Base-by-base conservation (phyloP, 92 coral and sea anemone species). In the Diadumene lineata region DNA sequence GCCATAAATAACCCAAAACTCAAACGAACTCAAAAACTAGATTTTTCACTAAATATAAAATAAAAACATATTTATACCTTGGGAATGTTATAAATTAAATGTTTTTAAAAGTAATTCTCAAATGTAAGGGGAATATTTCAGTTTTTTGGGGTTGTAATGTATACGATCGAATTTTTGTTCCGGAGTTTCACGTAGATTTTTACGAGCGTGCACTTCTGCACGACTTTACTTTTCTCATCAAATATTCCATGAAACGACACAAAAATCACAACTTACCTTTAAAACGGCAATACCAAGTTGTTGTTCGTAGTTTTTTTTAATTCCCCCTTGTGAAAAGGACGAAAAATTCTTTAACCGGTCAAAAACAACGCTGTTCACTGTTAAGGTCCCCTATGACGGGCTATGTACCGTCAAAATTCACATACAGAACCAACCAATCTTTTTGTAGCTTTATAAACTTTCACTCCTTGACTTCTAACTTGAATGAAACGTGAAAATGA, bases 171-270 rank as follows among this genome's bases (percentile, higher is more conserved):
- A 53, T 43, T 43, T 56, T 11, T 55, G n/a, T 56, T 56, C 66
- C 77, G 62, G 62, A 72, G 53, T 55, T 72, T 72, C 77, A 72
- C 77, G 77, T 72, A 72, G 27, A 53, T 29, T n/a, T 17, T 4
- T n/a, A n/a, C 9, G 23, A 72, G 25, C 77, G 66, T 72, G 77
- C 66, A 62, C 53, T 32, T 19, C 33, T 50, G 66, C 77, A 72
- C 66, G 77, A 26, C 21, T 56, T 72, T 29, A 22, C 23, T 56
- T 56, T 56, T 57, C n/a, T 28, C 77, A 33, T 16, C 7, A 18
- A 56, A 32, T 9, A 3, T 27, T 19, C 6, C 22, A 1, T 31
- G 55, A 18, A 57, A 34, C 7, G 22, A 9, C 24, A 15, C 53
- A 9, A 56, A 16, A 53, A 53, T 13, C 58, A 53, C 18, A 9